Evolutionary conservation across 2,797 vertebrate genomes (phyloP).

Genomic region (Anguilla megastoma): DNA sequence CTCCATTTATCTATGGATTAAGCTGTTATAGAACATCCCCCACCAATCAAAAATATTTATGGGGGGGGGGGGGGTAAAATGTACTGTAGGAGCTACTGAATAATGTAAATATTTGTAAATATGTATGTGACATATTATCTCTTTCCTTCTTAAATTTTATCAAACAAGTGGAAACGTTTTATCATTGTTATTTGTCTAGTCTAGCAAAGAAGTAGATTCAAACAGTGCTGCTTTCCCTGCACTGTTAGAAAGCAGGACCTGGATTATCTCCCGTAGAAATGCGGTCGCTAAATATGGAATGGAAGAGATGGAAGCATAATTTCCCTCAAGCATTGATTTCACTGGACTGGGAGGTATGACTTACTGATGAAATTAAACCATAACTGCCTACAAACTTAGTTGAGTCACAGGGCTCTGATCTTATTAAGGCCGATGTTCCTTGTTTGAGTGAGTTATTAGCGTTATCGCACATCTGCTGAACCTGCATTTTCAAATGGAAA

Average conservation of each 20-base stretch:
- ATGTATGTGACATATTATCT: neutral
- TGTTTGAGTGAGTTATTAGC: neutral
- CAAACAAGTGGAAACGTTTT: neutral
- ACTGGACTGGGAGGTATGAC: neutral
- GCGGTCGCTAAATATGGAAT: neutral
- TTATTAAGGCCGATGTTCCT: neutral
- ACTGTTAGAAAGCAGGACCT: neutral
- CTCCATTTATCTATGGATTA: neutral
- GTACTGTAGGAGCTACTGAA: neutral
- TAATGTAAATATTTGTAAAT: neutral
- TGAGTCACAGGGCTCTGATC: neutral
- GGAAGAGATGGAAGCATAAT: neutral
- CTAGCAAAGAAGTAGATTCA: neutral
- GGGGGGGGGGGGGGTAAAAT: too few species aligned
- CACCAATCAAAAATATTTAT: too few species aligned
- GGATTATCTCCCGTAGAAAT: neutral
- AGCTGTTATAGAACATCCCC: neutral
- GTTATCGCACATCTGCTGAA: neutral
- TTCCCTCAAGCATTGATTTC: neutral
- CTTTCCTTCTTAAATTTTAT: neutral
- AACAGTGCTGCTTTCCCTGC: neutral
- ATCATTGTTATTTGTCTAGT: neutral
- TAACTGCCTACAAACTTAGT: neutral
- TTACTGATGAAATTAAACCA: constrained; percentile 18
- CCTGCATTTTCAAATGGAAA: neutral